A percentile compares a stretch with the other conserved stretches of the same genome.
Evolutionary conservation across 2,113 vertebrate species (phyloP).

Genomic region (Aphelocoma coerulescens): DNA sequence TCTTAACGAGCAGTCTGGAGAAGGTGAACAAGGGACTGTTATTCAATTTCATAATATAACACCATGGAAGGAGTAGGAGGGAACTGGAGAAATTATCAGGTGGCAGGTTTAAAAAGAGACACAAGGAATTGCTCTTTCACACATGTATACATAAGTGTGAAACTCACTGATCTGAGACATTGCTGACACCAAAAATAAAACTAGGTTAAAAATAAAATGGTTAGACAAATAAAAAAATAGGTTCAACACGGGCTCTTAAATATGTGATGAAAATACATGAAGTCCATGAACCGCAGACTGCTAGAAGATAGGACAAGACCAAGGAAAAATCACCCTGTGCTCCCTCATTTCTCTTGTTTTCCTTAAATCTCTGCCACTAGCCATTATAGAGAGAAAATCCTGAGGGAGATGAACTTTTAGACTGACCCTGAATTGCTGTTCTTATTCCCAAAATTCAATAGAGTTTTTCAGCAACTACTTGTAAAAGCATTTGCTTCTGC

Average conservation of each 20-base stretch:
- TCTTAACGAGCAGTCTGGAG: not conserved
- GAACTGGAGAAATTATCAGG: not conserved
- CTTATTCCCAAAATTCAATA: conserved; percentile 26
- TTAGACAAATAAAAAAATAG: conserved; percentile 36
- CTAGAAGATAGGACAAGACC: not conserved
- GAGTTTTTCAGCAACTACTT: conserved; percentile 21
- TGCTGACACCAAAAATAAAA: conserved; percentile 20
- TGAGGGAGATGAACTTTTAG: not conserved
- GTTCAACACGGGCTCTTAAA: not conserved
- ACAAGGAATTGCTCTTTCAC: conserved; percentile 38
- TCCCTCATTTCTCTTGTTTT: not conserved
- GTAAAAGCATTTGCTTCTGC: conserved; percentile 55
- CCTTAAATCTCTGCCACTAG: not conserved
- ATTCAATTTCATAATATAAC: not conserved
- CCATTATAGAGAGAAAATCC: not conserved
- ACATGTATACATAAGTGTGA: conserved; percentile 31
- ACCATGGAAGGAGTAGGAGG: not conserved
- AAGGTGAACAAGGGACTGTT: not conserved
- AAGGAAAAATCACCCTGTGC: not conserved
- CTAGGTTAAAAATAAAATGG: conserved; percentile 22
- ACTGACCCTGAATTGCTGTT: not conserved
- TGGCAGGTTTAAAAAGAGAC: conserved; percentile 23
- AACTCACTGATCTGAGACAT: conserved; percentile 19
- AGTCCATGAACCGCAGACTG: not conserved
- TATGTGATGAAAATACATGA: not conserved